Conservation (phyloP, 1,140 invertebrate species). For the Cydia strobilella region DNA sequence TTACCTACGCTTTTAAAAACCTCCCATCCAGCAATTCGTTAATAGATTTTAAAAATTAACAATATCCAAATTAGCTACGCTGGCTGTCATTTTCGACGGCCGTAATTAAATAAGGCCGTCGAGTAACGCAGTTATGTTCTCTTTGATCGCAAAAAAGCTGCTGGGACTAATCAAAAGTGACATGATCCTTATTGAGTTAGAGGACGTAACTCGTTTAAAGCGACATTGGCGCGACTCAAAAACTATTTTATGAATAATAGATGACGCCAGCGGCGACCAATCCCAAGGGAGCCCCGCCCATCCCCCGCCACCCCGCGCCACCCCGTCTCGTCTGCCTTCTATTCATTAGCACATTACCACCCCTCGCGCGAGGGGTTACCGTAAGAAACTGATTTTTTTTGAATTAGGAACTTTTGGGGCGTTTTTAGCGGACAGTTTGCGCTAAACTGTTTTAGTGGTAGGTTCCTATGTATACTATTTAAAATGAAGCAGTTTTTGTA, state of each 20-base stretch:
- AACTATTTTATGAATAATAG: slow-evolving; percentile 81
- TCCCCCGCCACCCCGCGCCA: slow-evolving; percentile 39
- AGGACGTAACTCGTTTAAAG: slow-evolving; percentile 69
- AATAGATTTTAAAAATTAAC: slow-evolving; percentile 74
- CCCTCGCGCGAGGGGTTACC: slow-evolving; percentile 54
- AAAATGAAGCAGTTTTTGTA: not conserved
- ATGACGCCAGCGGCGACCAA: slow-evolving; percentile 73
- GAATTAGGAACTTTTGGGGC: slow-evolving; percentile 38
- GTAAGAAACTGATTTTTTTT: slow-evolving; percentile 73
- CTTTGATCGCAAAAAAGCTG: slow-evolving; percentile 72
- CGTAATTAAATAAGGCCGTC: slow-evolving; percentile 59
- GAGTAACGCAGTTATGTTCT: slow-evolving; percentile 51
- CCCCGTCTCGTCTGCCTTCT: slow-evolving; percentile 50
- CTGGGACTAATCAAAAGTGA: slow-evolving; percentile 75
- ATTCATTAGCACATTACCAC: slow-evolving; percentile 79
- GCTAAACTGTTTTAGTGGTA: not conserved
- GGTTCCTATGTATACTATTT: not conserved
- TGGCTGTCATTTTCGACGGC: slow-evolving; percentile 51
- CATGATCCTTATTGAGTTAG: slow-evolving; percentile 78
- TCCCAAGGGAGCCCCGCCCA: slow-evolving; percentile 74
- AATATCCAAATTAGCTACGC: slow-evolving; percentile 58
- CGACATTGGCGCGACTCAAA: slow-evolving; percentile 75
- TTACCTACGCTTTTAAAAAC: slow-evolving; percentile 60
- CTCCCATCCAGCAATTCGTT: slow-evolving; percentile 52
- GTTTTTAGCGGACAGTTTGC: slow-evolving; percentile 35